These are phyloP conservation scores for Etheostoma perlongum DNA, from an alignment of 2,797 vertebrate species.

Conservation along the genomic window DNA sequence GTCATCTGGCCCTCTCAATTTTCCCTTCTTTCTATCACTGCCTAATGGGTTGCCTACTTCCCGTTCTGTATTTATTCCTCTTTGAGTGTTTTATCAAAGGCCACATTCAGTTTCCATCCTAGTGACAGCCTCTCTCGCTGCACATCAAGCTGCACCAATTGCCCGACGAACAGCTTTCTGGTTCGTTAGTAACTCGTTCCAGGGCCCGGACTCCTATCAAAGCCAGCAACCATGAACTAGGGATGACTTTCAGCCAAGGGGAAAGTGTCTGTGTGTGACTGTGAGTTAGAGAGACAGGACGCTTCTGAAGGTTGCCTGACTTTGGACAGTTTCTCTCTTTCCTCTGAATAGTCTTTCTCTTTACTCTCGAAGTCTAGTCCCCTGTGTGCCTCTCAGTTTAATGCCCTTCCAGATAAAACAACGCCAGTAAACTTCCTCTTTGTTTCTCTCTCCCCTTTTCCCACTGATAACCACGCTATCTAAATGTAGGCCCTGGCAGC, in stretches of 20 bases:
- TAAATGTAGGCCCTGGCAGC: slow-evolving; percentile 75
- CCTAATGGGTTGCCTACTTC: slow-evolving; percentile 62
- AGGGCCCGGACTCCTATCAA: slow-evolving; percentile 66
- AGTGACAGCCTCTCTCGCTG: slow-evolving; percentile 53
- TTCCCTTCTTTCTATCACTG: slow-evolving; percentile 43
- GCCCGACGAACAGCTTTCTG: slow-evolving; percentile 59
- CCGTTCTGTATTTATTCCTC: slow-evolving; percentile 62
- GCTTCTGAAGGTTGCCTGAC: slow-evolving; percentile 62
- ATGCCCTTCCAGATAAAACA: slow-evolving; percentile 78
- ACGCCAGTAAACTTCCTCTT: slow-evolving; percentile 76
- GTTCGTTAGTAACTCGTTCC: slow-evolving; percentile 71
- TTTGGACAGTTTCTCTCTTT: slow-evolving; percentile 67
- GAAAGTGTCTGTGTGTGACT: slow-evolving; percentile 48
- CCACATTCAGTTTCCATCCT: slow-evolving; percentile 65
- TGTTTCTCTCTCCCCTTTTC: slow-evolving; percentile 66
- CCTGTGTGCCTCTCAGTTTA: slow-evolving; percentile 72
- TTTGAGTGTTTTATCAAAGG: slow-evolving; percentile 76
- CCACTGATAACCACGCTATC: slow-evolving; percentile 80
- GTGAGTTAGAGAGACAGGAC: slow-evolving; percentile 47
- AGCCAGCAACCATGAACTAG: slow-evolving; percentile 69
- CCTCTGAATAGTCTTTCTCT: slow-evolving; percentile 62
- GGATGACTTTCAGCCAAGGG: slow-evolving; percentile 76
- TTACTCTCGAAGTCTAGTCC: slow-evolving; percentile 51
- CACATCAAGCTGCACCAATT: slow-evolving; percentile 64
- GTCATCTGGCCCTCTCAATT: slow-evolving; percentile 17